Base-by-base conservation (phyloP, 1,140 invertebrate genomes). In the Euschistus heros region DNA sequence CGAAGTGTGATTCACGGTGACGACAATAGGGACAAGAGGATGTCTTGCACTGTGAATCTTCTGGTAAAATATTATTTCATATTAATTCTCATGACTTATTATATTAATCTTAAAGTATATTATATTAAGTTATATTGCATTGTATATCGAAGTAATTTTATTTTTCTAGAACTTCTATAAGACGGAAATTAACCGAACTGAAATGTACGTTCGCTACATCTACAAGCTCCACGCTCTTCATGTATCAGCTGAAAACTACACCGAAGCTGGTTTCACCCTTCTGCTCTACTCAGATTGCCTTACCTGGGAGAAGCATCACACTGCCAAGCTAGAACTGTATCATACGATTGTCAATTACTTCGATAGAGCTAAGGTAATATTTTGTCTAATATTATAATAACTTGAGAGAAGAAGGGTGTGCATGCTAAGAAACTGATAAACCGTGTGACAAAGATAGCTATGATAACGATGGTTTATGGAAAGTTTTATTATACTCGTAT, bases 31-130 rank as follows among this genome's bases (percentile, higher is more conserved):
- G 91, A 94, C 72, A 94, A 94, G 75, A 80, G 93, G 47, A 97
- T 98, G 94, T 93, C 91, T 4, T 97, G 95, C 74, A 98, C 94
- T 2, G 94, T 97, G 52, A 97, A 97, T 79, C 79, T 98, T 66
- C 78, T 98, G 75, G 90, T 89, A 76, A 77, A 76, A 13, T 37
- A 37, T 37, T 37, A 37, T 10, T 10, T 37, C 8, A 1, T 37
- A 30, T 30, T 5, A 30, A 30, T 5, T 8, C 30, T 30, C 30
- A 8, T 30, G 3, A 30, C 3, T 3, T 37, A 10, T 10, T 37
- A 10, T 6, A 37, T 37, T 6, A 37, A 37, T 37, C 10, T 1
- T 37, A 6, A n/a, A n/a, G n/a, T n/a, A n/a, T n/a, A n/a, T n/a
- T n/a, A n/a, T n/a, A n/a, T n/a, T n/a, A n/a, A n/a, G n/a, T n/a